phyloP scores from a whole-genome alignment of 1,140 invertebrate species.

The Cotesia vestalis region DNA sequence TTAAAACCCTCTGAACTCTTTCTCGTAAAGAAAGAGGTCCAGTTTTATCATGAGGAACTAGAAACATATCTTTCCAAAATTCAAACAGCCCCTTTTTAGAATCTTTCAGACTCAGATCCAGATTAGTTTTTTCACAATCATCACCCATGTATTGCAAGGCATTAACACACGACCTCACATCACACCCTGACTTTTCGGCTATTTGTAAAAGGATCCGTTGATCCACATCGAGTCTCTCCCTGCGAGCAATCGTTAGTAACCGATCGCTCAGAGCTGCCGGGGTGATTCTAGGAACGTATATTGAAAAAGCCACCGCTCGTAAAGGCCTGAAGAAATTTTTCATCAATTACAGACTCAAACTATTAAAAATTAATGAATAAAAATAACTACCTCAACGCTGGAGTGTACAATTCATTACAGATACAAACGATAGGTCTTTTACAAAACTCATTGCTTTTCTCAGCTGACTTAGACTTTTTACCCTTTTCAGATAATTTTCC shows the following conservation, averaged over 20 bases:
- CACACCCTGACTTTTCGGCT: slow-evolving; percentile 83
- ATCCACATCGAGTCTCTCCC: slow-evolving; percentile 78
- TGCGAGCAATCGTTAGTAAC: slow-evolving; percentile 73
- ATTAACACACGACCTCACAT: slow-evolving; percentile 89
- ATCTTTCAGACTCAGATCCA: slow-evolving; percentile 85
- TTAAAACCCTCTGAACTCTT: slow-evolving; percentile 71
- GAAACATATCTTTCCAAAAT: slow-evolving; percentile 86
- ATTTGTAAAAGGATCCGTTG: slow-evolving; percentile 75
- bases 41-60: slow-evolving; percentile 64
- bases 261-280: slow-evolving; percentile 71
- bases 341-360: slow-evolving; percentile 5
- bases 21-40: slow-evolving; percentile 56
- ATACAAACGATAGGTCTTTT: slow-evolving; percentile 93
- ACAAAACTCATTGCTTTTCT: slow-evolving; percentile 67
- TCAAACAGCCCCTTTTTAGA: slow-evolving; percentile 85
- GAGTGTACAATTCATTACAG: slow-evolving; percentile 93
- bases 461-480: slow-evolving; percentile 68
- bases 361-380: slow-evolving; percentile 22
- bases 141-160: slow-evolving; percentile 80
- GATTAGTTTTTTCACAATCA: slow-evolving; percentile 47
- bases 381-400: slow-evolving; percentile 75
- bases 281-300: slow-evolving; percentile 56
- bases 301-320: slow-evolving; percentile 53
- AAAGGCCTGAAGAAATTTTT: slow-evolving; percentile 49
- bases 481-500: slow-evolving; percentile 67